Conservation (phyloP, 2,113 vertebrate genomes). For the Alces alces region DNA sequence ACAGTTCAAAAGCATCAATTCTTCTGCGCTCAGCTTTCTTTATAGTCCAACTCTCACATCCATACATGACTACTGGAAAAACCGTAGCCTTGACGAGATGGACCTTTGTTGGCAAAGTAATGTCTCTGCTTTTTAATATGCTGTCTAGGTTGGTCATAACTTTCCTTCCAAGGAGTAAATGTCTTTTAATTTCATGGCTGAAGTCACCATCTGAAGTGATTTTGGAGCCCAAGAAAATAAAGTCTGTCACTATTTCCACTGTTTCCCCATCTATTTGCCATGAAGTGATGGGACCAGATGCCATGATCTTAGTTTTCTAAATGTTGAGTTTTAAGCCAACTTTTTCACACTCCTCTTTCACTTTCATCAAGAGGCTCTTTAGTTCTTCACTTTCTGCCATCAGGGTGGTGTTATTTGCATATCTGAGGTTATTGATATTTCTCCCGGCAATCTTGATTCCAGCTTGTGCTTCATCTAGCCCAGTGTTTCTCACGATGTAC, state of each 20-base stretch:
- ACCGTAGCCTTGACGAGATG: background rate
- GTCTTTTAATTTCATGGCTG: background rate
- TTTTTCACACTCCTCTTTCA: background rate
- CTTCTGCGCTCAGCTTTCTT: background rate
- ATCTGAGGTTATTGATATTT: background rate
- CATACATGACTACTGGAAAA: background rate
- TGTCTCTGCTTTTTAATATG: background rate
- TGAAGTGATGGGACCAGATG: fast-evolving
- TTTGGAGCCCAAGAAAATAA: background rate
- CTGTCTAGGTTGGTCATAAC: background rate
- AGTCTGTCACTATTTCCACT: background rate
- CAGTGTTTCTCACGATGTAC: background rate
- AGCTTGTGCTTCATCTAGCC: background rate
- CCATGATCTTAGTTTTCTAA: background rate
- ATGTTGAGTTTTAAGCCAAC: background rate
- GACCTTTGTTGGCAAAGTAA: background rate
- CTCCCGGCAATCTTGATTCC: background rate
- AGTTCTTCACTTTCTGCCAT: background rate
- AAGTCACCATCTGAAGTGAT: background rate
- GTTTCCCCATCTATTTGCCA: background rate
- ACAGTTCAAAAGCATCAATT: background rate
- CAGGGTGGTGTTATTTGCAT: background rate
- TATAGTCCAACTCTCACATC: background rate
- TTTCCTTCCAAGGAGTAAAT: background rate
- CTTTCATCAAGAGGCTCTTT: background rate